Evolutionary conservation across 2,888 invertebrate species (phyloP), one percentile per base, ranked within the genome.

Genomic region (Brenthis ino): DNA sequence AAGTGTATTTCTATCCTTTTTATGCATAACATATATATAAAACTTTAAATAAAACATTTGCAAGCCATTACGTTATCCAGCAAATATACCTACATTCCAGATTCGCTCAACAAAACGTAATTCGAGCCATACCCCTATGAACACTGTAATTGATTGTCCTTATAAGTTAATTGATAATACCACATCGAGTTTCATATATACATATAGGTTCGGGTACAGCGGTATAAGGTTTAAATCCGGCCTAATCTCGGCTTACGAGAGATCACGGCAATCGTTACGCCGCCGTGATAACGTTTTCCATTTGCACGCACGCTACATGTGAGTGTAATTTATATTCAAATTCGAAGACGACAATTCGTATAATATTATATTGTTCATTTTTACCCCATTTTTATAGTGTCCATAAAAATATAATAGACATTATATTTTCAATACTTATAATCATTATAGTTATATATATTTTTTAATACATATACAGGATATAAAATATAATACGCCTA

Each of bases 241-340:
- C 86, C 86, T 88, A 89, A 89, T 87, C 89, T 86, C 80, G 80
- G 89, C 86, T 89, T 89, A 88, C 81, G 78, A 76, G 82, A 86
- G 86, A 86, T 88, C 87, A 83, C 81, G 82, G 80, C 81, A 85
- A 85, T 84, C 85, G 85, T 83, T 84, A 85, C 82, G 79, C 77
- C 79, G 81, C 81, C 80, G 80, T 82, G 83, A 85, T 85, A 85
- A 82, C 82, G 82, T 80, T 83, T 84, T 82, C 82, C 80, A 83
- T 83, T 83, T 80, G 76, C 77, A 71, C 81, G 79, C 79, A 81
- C 78, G 78, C 76, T 67, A 75, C 72, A 70, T 76, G 71, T 67
- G 64, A 68, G 53, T 47, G 58, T 66, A 55, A 69, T 69, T 69
- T 66, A 66, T 57, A 64, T 37, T 58, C 58, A 48, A 57, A 68